Percentiles rank a stretch among this genome's conserved stretches.
Conservation (phyloP, 2,888 invertebrate species). For the Sympetrum striolatum region DNA sequence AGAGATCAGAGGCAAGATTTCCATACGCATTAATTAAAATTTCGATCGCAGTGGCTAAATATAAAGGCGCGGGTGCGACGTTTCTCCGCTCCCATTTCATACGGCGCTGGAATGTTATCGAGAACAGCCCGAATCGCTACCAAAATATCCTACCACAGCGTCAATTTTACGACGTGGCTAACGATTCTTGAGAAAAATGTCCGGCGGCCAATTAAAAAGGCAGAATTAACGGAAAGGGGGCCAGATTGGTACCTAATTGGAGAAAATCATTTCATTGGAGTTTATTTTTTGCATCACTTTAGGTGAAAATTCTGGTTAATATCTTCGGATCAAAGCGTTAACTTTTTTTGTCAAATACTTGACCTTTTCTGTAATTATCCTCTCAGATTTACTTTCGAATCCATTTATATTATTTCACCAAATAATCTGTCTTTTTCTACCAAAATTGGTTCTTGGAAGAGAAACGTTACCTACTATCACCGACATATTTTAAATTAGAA, state of each 20-base stretch:
- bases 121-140: too few relatives aligned
- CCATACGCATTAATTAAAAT: too few relatives aligned
- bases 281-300: not conserved
- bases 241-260: not conserved
- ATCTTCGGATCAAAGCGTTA: not conserved
- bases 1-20: too few relatives aligned
- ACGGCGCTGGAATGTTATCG: too few relatives aligned
- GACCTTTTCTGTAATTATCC: not conserved
- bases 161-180: not conserved
- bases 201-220: not conserved
- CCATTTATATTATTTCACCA: too few relatives aligned
- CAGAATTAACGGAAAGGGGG: not conserved
- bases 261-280: not conserved
- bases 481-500: too few relatives aligned
- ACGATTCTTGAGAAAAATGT: not conserved
- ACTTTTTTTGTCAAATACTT: not conserved
- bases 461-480: too few relatives aligned
- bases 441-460: too few relatives aligned
- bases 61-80: too few relatives aligned
- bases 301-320: not conserved
- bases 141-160: not conserved
- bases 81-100: too few relatives aligned
- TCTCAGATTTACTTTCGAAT: not conserved
- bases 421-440: too few relatives aligned
- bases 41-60: too few relatives aligned